Base-by-base conservation (phyloP, 2,888 invertebrate species). In the Helobdella robusta region DNA sequence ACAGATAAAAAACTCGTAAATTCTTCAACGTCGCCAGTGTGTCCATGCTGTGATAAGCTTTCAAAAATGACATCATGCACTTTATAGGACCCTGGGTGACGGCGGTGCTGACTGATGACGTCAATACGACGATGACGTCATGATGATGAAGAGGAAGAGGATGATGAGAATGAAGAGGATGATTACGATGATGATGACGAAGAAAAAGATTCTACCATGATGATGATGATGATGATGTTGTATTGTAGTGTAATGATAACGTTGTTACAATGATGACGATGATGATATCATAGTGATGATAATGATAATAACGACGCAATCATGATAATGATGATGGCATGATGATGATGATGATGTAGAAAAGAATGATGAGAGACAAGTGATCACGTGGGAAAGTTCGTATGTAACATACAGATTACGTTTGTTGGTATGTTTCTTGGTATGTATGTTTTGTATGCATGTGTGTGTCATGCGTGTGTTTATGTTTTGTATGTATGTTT, bases 101-200 rank as follows among this genome's bases (percentile, higher is more conserved):
- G n/a, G n/a, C n/a, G n/a, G n/a, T n/a, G 48, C 20, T n/a, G n/a
- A 46, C 20, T 20, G 20, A 2, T 8, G 48, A 48, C 20, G n/a
- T 20, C 20, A 48, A 25, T 48, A 25, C 6, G 25, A 48, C 25
- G 48, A 23, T 18, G 25, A 18, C 28, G 23, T 56, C 28, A n/a
- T 56, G 56, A 8, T 56, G 28, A 56, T 25, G 56, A 56, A 8
- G 56, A 56, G n/a, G 30, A 3, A 1, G n/a, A 56, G 2, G 23
- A 28, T 25, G 56, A 20, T 56, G 56, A 56, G 25, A 32, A 25
- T 25, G 56, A 56, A 8, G 56, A 56, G 25, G 56, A 8, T 28
- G 56, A 20, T 20, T 8, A 52, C 8, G 23, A 56, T 56, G 56
- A 25, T 15, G 56, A 56, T 56, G 1, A 20, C 18, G 56, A 5